phyloP scores from a whole-genome alignment of 1,140 invertebrate genomes.

The Sitobion miscanthi region DNA sequence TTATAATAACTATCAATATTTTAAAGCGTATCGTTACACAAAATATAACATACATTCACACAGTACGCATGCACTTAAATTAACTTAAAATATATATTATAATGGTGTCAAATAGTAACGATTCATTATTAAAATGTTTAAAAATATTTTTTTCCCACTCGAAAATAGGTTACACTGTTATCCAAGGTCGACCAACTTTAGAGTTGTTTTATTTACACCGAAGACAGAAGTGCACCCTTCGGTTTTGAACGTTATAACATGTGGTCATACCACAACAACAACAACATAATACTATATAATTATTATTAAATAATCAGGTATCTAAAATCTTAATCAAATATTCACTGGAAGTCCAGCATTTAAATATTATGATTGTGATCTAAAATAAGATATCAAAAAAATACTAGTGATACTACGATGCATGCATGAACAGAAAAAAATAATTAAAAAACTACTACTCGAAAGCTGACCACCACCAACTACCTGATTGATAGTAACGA shows the following conservation, averaged over 20 bases:
- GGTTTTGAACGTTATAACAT: not conserved
- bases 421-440: not conserved
- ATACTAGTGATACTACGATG: not conserved
- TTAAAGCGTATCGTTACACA: not conserved
- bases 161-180: not conserved
- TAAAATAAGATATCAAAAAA: not conserved
- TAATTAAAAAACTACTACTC: not conserved
- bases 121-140: not conserved
- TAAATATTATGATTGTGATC: not conserved
- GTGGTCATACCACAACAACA: not conserved
- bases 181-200: not conserved
- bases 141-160: not conserved
- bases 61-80: not conserved
- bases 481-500: conserved; percentile 62
- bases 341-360: not conserved
- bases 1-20: not conserved
- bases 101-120: not conserved
- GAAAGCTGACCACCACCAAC: not conserved
- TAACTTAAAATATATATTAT: not conserved
- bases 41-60: not conserved
- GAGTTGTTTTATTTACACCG: not conserved
- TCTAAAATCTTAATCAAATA: not conserved
- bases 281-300: not conserved
- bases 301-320: not conserved
- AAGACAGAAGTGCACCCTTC: not conserved